A percentile compares a stretch with the other conserved stretches of the same genome.
phyloP scores from a whole-genome alignment of 2,888 invertebrate genomes.

The Tortrix viridana region DNA sequence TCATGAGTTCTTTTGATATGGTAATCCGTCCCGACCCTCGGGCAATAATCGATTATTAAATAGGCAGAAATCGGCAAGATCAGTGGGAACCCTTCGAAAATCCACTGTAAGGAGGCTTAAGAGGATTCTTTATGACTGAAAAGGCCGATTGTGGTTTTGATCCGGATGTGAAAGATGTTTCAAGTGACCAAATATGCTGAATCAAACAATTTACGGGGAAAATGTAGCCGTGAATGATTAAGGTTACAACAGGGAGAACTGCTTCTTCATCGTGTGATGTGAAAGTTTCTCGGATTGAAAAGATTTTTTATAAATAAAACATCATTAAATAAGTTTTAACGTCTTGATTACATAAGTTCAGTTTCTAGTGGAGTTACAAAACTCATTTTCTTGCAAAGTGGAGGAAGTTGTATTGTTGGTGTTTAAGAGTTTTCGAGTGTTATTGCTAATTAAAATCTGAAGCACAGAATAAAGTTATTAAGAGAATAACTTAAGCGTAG shows the following conservation, averaged over 20 bases:
- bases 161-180: slow-evolving; percentile 46
- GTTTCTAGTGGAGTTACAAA: slow-evolving; percentile 48
- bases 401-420: slow-evolving; percentile 45
- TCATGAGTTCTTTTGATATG: slow-evolving; percentile 80
- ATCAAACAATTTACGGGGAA: slow-evolving; percentile 29
- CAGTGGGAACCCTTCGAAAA: slow-evolving; percentile 58
- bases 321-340: slow-evolving; percentile 27
- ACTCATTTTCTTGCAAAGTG: slow-evolving; percentile 48
- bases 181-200: slow-evolving; percentile 40
- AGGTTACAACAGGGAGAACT: background rate
- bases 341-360: slow-evolving; percentile 36
- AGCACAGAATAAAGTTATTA: slow-evolving; percentile 23
- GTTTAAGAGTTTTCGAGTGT: slow-evolving; percentile 43
- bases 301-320: slow-evolving; percentile 17
- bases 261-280: background rate
- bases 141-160: slow-evolving; percentile 56
- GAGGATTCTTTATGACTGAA: slow-evolving; percentile 65
- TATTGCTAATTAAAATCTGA: slow-evolving; percentile 43
- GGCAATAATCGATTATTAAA: slow-evolving; percentile 80
- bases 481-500: background rate
- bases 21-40: slow-evolving; percentile 70
- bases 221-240: slow-evolving; percentile 17
- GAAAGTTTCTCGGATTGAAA: slow-evolving; percentile 15
- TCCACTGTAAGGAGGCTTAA: slow-evolving; percentile 61
- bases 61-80: slow-evolving; percentile 71